A percentile compares a stretch with the other conserved stretches of the same genome.
Conservation (phyloP, 2,888 invertebrate genomes). For the Abrostola tripartita region DNA sequence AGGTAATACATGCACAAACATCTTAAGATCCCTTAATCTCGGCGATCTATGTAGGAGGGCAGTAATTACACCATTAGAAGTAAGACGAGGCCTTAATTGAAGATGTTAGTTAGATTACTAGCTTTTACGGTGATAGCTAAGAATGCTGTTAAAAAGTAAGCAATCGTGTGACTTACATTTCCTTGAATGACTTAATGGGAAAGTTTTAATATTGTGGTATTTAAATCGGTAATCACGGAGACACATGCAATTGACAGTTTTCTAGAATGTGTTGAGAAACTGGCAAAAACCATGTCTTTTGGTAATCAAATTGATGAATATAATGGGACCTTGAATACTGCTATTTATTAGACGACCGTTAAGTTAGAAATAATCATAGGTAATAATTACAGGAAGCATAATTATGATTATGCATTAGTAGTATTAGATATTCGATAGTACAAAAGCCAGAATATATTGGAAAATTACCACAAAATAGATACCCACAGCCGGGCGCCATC, state of each 20-base stretch:
- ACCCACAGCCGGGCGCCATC: too few relatives aligned
- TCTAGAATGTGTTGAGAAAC: slow-evolving; percentile 1
- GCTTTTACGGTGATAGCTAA: slow-evolving; percentile 43
- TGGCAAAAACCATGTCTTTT: too few relatives aligned
- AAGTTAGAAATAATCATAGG: too few relatives aligned
- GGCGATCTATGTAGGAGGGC: slow-evolving; percentile 27
- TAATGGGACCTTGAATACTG: too few relatives aligned
- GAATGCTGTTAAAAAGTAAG: slow-evolving; percentile 27
- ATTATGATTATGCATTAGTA: too few relatives aligned
- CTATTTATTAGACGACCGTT: too few relatives aligned
- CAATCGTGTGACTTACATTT: slow-evolving; percentile 10
- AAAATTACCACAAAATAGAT: too few relatives aligned
- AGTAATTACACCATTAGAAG: slow-evolving; percentile 44
- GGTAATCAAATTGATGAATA: too few relatives aligned
- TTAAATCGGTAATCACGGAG: not conserved
- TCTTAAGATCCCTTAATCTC: slow-evolving; percentile 34
- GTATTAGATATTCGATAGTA: too few relatives aligned
- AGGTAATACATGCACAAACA: slow-evolving; percentile 20
- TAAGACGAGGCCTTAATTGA: slow-evolving; percentile 40
- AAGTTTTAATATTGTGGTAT: not conserved
- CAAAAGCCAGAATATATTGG: too few relatives aligned
- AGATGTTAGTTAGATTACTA: slow-evolving; percentile 34
- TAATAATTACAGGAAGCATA: too few relatives aligned
- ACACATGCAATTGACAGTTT: not conserved
- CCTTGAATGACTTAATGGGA: slow-evolving; percentile 24